Evolutionary conservation across 2,113 vertebrate species (phyloP).

Genomic region (Triplophysa dalaica): DNA sequence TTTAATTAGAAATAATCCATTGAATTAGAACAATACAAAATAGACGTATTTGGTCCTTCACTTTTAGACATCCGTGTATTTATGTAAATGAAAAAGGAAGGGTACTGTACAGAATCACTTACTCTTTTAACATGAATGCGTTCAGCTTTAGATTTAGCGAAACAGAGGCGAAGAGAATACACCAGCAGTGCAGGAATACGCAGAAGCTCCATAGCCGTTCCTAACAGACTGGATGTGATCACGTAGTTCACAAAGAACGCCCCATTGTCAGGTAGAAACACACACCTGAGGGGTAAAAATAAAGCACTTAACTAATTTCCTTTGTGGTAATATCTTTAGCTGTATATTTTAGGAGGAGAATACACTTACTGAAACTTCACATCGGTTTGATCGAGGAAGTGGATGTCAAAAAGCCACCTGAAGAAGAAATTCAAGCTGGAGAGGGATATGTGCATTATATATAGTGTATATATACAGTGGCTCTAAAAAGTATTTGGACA

Average conservation of each 20-base stretch:
- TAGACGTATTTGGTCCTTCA: neutral
- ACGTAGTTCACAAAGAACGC: conserved; percentile 97
- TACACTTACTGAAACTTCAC: conserved; percentile 92
- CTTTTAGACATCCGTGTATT: no score
- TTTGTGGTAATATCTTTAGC: neutral
- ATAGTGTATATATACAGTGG: no score
- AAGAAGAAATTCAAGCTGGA: conserved; percentile 90
- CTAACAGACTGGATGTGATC: conserved; percentile 88
- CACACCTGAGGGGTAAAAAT: conserved; percentile 77
- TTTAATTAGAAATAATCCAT: no score
- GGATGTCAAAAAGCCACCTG: conserved; percentile 91
- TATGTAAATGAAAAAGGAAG: neutral
- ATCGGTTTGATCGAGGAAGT: conserved; percentile 84
- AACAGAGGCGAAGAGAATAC: conserved; percentile 86
- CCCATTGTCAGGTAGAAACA: conserved; percentile 95
- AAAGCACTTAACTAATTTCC: neutral
- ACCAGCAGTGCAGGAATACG: conserved; percentile 85
- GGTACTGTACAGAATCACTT: conserved; percentile 20
- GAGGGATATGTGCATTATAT: neutral
- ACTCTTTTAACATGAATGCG: conserved; percentile 91
- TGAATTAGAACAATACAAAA: no score
- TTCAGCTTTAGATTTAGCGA: conserved; percentile 89
- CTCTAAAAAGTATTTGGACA: neutral
- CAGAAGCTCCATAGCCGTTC: conserved; percentile 90
- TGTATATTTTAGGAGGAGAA: neutral